Percentiles rank a stretch among this genome's conserved stretches.
These are phyloP conservation scores for Oryzaephilus surinamensis DNA, from an alignment of 1,140 invertebrate genomes.

Conservation along the genomic window DNA sequence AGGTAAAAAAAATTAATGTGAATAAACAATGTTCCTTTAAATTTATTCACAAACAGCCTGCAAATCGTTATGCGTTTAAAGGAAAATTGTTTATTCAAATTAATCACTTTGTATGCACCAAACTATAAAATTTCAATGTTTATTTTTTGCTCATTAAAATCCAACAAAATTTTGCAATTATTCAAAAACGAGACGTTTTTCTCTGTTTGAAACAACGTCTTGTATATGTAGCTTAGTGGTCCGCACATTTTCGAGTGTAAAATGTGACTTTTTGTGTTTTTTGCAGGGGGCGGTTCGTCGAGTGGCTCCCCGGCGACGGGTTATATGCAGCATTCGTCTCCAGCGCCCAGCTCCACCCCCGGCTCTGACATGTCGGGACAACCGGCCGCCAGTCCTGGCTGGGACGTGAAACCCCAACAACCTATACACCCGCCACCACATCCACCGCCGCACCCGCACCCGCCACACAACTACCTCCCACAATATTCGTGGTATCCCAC, in stretches of 20 bases:
- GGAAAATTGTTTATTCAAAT: too few relatives aligned
- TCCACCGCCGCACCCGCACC: conserved; percentile 36
- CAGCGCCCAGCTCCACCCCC: conserved; percentile 35
- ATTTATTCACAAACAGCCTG: too few relatives aligned
- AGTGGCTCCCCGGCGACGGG: conserved; percentile 32
- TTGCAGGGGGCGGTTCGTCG: conserved; percentile 33
- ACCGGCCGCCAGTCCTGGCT: conserved; percentile 30
- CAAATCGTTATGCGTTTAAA: too few relatives aligned
- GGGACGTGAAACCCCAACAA: conserved; percentile 34
- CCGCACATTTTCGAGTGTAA: too few relatives aligned
- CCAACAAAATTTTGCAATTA: too few relatives aligned
- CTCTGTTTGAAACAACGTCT: too few relatives aligned
- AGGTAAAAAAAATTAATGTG: conserved; percentile 11
- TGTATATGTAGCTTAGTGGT: too few relatives aligned
- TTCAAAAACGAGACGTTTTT: too few relatives aligned
- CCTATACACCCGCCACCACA: conserved; percentile 40
- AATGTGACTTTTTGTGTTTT: conserved; percentile 10
- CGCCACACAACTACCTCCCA: conserved; percentile 47
- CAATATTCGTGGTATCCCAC: conserved; percentile 63
- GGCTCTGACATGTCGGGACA: conserved; percentile 36
- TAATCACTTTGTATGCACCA: too few relatives aligned
- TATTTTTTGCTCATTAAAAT: too few relatives aligned
- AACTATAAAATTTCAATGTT: too few relatives aligned
- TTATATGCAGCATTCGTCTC: conserved; percentile 36
- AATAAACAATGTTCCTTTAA: too few relatives aligned